Percentiles rank a stretch among this genome's conserved stretches.
Evolutionary conservation across 2,888 invertebrate species (phyloP).

Genomic region (Heliconius ethilla): DNA sequence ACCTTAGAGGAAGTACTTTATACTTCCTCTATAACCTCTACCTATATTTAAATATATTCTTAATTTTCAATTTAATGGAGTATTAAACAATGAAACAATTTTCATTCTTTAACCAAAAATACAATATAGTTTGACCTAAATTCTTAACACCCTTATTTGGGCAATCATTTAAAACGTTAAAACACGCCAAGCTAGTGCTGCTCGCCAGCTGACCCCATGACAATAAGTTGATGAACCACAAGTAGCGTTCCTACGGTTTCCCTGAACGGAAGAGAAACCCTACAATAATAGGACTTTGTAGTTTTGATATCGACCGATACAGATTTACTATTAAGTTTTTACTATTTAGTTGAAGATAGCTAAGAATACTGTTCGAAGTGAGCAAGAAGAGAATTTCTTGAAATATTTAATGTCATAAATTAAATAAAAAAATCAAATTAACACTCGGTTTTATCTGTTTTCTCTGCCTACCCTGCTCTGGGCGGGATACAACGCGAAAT

Average conservation of each 20-base stretch:
- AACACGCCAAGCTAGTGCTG: slow-evolving; percentile 40
- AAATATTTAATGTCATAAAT: not conserved
- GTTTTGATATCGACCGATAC: slow-evolving; percentile 64
- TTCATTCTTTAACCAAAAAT: not conserved
- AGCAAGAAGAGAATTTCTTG: not conserved
- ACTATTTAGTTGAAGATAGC: not conserved
- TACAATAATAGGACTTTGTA: slow-evolving; percentile 51
- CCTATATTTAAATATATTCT: not conserved
- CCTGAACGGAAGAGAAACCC: slow-evolving; percentile 63
- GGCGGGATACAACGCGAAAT: too few species aligned
- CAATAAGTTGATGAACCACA: slow-evolving; percentile 59
- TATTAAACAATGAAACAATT: not conserved
- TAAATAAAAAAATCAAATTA: too few species aligned
- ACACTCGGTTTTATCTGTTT: too few species aligned
- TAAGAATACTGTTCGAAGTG: not conserved
- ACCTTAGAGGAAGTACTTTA: not conserved
- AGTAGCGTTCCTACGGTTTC: slow-evolving; percentile 64
- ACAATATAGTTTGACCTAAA: not conserved
- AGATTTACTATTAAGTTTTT: slow-evolving; percentile 34
- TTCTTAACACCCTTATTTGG: not conserved
- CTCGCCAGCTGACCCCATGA: slow-evolving; percentile 53
- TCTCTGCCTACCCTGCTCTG: too few species aligned
- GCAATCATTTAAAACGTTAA: slow-evolving; percentile 24
- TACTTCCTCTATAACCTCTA: not conserved
- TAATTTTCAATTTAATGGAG: not conserved